These are phyloP conservation scores for Steinernema carpocapsae DNA, from an alignment of 2,888 invertebrate genomes.

Conservation along the genomic window DNA sequence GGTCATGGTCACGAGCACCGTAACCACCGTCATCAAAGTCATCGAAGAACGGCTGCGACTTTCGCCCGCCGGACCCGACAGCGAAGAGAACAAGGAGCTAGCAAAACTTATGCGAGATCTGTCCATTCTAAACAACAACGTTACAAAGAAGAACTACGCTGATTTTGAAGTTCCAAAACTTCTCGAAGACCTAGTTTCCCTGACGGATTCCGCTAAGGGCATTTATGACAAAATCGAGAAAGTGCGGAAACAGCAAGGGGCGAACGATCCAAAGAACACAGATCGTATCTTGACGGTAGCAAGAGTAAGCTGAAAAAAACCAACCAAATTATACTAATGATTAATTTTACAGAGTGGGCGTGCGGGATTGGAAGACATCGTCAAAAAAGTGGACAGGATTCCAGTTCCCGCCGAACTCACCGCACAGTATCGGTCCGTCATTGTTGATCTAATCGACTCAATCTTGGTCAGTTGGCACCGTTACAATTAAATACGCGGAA, in stretches of 20 bases:
- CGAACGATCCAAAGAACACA: constrained; percentile 42
- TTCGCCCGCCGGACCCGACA: constrained; percentile 39
- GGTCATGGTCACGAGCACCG: constrained; percentile 62
- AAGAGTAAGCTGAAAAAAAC: not conserved
- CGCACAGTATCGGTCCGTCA: not conserved
- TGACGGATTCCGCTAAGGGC: constrained; percentile 37
- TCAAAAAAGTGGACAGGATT: constrained; percentile 46
- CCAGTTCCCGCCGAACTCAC: constrained; percentile 36
- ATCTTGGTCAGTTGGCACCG: not conserved
- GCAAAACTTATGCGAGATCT: constrained; percentile 26
- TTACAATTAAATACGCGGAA: not conserved
- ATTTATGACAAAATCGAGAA: constrained; percentile 39
- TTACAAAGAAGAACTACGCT: not conserved
- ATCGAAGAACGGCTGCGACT: constrained; percentile 55
- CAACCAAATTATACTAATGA: not conserved
- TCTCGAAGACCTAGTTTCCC: not conserved
- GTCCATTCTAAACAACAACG: not conserved
- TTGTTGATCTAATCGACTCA: not conserved
- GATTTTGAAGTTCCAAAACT: not conserved
- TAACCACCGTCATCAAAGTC: constrained; percentile 65
- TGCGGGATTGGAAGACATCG: constrained; percentile 37
- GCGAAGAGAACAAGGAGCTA: constrained; percentile 42
- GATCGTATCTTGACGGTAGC: constrained; percentile 40
- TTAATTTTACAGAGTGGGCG: not conserved
- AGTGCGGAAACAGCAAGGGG: constrained; percentile 46